Percentiles rank a stretch among this genome's conserved stretches.
phyloP scores from a whole-genome alignment of 2,888 invertebrate genomes.

The Tortricodes alternella region DNA sequence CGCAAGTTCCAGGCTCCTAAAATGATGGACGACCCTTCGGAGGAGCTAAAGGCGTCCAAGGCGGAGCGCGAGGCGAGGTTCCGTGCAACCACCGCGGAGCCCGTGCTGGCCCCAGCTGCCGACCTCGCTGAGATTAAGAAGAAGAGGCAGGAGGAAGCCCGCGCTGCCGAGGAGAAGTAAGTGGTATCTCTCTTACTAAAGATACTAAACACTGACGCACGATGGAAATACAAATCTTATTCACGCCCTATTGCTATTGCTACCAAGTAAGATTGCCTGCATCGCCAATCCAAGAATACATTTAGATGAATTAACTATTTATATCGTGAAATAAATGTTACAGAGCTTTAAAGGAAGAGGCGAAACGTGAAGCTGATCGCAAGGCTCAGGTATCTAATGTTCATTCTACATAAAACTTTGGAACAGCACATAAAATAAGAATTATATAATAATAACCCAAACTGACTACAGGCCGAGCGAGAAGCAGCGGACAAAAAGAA shows the following conservation, averaged over 20 bases:
- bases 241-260: too few relatives aligned
- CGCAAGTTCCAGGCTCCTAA: constrained; percentile 85
- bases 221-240: too few relatives aligned
- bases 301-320: too few relatives aligned
- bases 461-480: constrained; percentile 56
- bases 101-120: constrained; percentile 74
- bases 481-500: constrained; percentile 74
- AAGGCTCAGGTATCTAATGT: constrained; percentile 65
- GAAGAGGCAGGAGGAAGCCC: constrained; percentile 85
- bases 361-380: constrained; percentile 76
- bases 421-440: not conserved
- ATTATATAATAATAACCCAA: not conserved
- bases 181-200: constrained; percentile 28
- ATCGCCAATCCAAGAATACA: too few relatives aligned
- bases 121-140: constrained; percentile 80
- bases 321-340: constrained; percentile 36
- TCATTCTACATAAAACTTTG: not conserved
- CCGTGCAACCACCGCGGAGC: constrained; percentile 76
- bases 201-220: not conserved
- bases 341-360: constrained; percentile 79
- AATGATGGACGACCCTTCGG: constrained; percentile 81
- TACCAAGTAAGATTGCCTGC: too few relatives aligned
- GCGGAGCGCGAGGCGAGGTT: constrained; percentile 84
- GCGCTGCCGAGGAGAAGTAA: constrained; percentile 84
- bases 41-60: constrained; percentile 84